Base-by-base conservation (phyloP, 2,797 vertebrate genomes). In the Ctenopoma multispine region DNA sequence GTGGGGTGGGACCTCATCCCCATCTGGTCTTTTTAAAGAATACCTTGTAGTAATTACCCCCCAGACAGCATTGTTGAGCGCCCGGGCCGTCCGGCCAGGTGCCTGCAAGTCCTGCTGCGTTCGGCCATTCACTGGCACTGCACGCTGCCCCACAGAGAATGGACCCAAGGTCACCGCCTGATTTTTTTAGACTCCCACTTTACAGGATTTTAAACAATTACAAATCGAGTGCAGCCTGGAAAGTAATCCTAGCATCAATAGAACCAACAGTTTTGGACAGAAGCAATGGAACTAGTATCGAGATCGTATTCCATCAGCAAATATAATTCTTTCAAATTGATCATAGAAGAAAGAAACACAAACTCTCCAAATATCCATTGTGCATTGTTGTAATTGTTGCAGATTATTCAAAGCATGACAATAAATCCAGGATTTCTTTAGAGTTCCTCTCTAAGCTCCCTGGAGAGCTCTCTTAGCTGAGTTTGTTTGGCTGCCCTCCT, bases 21-120 rank as follows among this genome's bases (percentile, higher is more conserved):
- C 97, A 99, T 99, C 97, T 99, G 97, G 96, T 96, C 96, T 94
- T 97, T 92, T 93, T 96, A 97, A 96, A 99, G 97, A 99, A 96
- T 97, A 98, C 96, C 96, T 99, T 96, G 96, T 93, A 87, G 95
- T 98, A 99, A 99, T 99, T 98, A 97, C 95, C 96, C 94, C 97
- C 97, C 87, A 98, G 97, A 98, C 98, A 95, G 97, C 96, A 96
- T 96, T 96, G 96, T 96, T 93, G 92, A 92, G 93, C 89, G 41
- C 93, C 93, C 85, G 85, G 95, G 94, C 95, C 94, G 92, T 95
- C 96, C 95, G 89, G 95, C 96, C 97, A 99, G 97, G 97, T 99
- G 97, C 96, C 96, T 94, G 94, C 93, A 85, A 94, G 94, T 89
- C 96, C 96, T 93, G 96, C 97, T 97, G 97, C 79, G 96, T 94